phyloP scores from a whole-genome alignment of 1,140 invertebrate species.

The Bombus balteatus region DNA sequence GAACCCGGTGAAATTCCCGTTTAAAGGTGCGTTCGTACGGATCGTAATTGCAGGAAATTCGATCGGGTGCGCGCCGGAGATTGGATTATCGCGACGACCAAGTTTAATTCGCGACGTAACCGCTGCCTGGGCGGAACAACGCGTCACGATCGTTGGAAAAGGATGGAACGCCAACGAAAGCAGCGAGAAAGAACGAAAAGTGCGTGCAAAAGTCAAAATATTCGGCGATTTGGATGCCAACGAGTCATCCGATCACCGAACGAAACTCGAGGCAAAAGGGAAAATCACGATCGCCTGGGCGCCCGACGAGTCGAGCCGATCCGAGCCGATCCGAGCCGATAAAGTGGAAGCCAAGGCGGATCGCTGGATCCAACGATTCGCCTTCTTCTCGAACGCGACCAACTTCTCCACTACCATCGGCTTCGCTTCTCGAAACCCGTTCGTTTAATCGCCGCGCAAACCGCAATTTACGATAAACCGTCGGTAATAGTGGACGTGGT shows the following conservation, averaged over 20 bases:
- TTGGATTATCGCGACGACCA: not conserved
- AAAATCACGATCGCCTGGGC: not conserved
- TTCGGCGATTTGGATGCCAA: not conserved
- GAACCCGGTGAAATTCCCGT: not conserved
- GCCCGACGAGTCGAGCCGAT: no score
- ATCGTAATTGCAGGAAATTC: slow-evolving; percentile 15
- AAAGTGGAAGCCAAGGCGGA: no score
- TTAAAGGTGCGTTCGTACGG: slow-evolving; percentile 9
- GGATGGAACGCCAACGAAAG: not conserved
- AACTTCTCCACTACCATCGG: no score
- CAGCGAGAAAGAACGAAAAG: no score
- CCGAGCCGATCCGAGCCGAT: no score
- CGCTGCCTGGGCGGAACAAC: not conserved
- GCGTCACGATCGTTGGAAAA: not conserved
- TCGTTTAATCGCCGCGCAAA: slow-evolving; percentile 32
- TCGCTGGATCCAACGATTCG: no score
- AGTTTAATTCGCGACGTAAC: not conserved
- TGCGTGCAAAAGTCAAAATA: no score
- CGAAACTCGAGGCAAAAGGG: not conserved
- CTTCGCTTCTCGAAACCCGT: slow-evolving; percentile 7
- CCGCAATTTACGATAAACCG: slow-evolving; percentile 26
- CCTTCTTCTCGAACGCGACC: no score
- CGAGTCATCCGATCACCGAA: not conserved
- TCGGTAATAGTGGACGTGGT: slow-evolving; percentile 15
- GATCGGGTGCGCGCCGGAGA: not conserved